Percentiles rank a stretch among this genome's conserved stretches.
Conservation (phyloP, 1,140 invertebrate genomes). For the Hyposmocoma kahamanoa region DNA sequence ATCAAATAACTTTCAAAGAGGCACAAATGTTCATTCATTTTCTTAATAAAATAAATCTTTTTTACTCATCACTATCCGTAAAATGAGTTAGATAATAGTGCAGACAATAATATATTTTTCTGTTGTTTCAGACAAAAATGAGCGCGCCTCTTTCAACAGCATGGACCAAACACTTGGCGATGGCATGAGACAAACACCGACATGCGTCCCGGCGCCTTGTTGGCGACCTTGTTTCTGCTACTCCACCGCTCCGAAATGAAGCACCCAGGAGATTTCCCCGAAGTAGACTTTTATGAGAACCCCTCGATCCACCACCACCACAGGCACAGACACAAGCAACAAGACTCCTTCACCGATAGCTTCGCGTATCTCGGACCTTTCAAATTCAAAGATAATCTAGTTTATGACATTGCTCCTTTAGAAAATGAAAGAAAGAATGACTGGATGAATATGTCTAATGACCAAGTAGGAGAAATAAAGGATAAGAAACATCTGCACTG, state of each 20-base stretch:
- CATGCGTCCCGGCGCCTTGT: slow-evolving; percentile 51
- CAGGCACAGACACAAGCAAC: slow-evolving; percentile 48
- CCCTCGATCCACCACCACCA: slow-evolving; percentile 44
- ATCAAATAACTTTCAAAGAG: too few relatives aligned
- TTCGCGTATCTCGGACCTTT: slow-evolving; percentile 10
- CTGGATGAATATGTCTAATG: slow-evolving; percentile 47
- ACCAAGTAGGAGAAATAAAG: slow-evolving; percentile 48
- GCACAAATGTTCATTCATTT: too few relatives aligned
- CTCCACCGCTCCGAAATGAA: slow-evolving; percentile 42
- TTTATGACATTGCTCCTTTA: slow-evolving; percentile 10
- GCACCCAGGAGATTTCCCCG: slow-evolving; percentile 18
- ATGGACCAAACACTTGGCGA: slow-evolving; percentile 30
- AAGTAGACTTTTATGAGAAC: slow-evolving; percentile 21
- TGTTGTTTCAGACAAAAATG: slow-evolving; percentile 56
- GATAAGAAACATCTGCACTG: slow-evolving; percentile 74
- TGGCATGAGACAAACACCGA: slow-evolving; percentile 48
- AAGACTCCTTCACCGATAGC: slow-evolving; percentile 17
- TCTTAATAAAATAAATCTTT: too few relatives aligned
- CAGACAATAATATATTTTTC: slow-evolving; percentile 6
- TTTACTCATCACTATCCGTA: too few relatives aligned
- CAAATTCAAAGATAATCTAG: slow-evolving; percentile 16
- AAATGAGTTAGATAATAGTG: too few relatives aligned
- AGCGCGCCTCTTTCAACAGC: slow-evolving; percentile 16
- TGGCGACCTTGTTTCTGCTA: slow-evolving; percentile 39
- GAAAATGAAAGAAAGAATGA: slow-evolving; percentile 25